These are phyloP conservation scores for Trinectes maculatus DNA, from an alignment of 2,113 vertebrate species.

Conservation along the genomic window DNA sequence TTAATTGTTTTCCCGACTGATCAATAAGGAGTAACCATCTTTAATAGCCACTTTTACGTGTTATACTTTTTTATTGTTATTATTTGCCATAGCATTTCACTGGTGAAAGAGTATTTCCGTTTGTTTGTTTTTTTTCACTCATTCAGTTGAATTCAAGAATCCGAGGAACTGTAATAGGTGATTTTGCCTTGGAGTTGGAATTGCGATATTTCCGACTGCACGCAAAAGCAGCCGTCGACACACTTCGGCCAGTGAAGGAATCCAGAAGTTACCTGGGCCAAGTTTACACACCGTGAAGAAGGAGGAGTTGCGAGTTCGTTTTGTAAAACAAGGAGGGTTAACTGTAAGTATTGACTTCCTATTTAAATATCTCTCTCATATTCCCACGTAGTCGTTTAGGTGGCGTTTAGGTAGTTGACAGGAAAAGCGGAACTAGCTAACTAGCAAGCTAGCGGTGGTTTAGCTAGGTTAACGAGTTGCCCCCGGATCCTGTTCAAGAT, in stretches of 20 bases:
- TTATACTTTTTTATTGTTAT: no score
- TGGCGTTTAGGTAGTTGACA: slow-evolving; percentile 29
- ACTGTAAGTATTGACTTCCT: slow-evolving; percentile 60
- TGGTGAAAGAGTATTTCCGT: no score
- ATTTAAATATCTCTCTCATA: slow-evolving; percentile 2
- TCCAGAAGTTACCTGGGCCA: slow-evolving; percentile 52
- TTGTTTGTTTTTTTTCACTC: neutral
- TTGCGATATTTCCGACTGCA: neutral
- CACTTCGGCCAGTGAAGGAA: slow-evolving; percentile 68
- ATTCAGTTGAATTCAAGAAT: neutral
- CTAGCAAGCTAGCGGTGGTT: slow-evolving; percentile 43
- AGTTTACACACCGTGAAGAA: slow-evolving; percentile 55
- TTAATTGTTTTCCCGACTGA: no score
- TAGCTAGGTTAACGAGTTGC: slow-evolving; percentile 43
- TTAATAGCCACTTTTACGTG: no score
- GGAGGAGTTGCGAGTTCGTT: slow-evolving; percentile 56
- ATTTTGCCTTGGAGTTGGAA: neutral
- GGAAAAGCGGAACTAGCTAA: slow-evolving; percentile 73
- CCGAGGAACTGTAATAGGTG: neutral
- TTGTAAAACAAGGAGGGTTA: slow-evolving; percentile 39
- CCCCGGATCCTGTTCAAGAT: slow-evolving; percentile 22
- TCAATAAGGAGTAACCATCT: no score
- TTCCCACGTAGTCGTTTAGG: slow-evolving; percentile 6
- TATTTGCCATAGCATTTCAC: no score
- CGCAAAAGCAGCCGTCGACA: slow-evolving; percentile 32